phyloP scores from a whole-genome alignment of 2,797 vertebrate genomes.

The Myotis planiceps region DNA sequence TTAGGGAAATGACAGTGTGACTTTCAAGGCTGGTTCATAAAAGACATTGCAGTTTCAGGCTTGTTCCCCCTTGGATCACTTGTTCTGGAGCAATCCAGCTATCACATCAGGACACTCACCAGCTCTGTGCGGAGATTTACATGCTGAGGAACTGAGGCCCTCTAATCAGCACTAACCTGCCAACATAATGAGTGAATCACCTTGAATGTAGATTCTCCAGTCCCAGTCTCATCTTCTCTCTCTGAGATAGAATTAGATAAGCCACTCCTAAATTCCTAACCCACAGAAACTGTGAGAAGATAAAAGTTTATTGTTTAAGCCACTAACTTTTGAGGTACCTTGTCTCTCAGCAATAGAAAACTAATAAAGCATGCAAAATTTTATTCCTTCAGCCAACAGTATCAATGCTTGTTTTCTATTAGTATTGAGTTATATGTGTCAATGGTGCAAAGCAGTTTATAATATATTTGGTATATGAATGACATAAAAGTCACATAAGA shows the following conservation, averaged over 20 bases:
- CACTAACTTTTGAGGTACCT: not conserved
- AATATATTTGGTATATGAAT: not conserved
- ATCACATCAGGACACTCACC: not conserved
- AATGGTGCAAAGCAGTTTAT: not conserved
- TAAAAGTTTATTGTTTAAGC: not conserved
- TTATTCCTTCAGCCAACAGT: not conserved
- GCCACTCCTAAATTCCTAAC: not conserved
- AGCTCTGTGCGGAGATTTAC: not conserved
- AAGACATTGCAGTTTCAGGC: not conserved
- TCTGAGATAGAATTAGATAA: not conserved
- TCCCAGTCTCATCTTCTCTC: not conserved
- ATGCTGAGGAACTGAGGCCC: not conserved
- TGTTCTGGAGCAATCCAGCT: not conserved
- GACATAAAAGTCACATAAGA: not conserved
- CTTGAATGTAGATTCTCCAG: not conserved
- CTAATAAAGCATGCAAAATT: not conserved
- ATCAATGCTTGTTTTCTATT: not conserved
- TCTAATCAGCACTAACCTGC: not conserved
- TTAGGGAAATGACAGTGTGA: not conserved
- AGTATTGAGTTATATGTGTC: not conserved
- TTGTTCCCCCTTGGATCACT: not conserved
- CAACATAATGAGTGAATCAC: not conserved
- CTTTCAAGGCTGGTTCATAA: conserved; percentile 3
- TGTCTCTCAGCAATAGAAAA: not conserved
- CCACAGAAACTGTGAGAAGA: not conserved